A percentile compares a stretch with the other conserved stretches of the same genome.
Evolutionary conservation across 2,797 vertebrate species (phyloP).

Genomic region (Emys orbicularis): DNA sequence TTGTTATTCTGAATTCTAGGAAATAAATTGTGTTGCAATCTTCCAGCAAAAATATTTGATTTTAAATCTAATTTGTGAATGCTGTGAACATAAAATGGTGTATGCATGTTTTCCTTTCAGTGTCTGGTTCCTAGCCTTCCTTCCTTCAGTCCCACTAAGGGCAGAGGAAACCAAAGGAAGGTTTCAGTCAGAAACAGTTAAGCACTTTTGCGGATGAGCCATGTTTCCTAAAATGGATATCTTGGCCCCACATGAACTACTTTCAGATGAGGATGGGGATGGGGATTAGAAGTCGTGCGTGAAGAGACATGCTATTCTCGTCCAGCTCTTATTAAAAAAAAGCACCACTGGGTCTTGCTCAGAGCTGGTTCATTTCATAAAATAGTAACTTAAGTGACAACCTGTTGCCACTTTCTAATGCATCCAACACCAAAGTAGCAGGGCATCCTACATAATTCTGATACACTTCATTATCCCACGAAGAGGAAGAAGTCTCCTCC

Average conservation of each 20-base stretch:
- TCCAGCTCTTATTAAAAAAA: background rate
- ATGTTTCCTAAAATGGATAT: background rate
- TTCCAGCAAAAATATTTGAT: background rate
- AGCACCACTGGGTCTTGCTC: background rate
- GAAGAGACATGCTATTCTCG: background rate
- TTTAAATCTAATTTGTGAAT: background rate
- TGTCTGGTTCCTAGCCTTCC: background rate
- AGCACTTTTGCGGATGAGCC: constrained; percentile 12
- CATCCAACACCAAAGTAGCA: background rate
- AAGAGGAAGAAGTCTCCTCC: background rate
- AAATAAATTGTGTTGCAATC: background rate
- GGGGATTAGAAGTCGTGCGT: background rate
- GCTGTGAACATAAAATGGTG: background rate
- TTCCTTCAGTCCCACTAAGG: constrained; percentile 31
- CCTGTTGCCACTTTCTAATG: background rate
- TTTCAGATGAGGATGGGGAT: fast-evolving
- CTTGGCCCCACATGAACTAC: constrained; percentile 31
- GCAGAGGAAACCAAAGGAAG: background rate
- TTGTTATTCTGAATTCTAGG: background rate
- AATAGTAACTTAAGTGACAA: background rate
- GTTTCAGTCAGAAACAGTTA: background rate
- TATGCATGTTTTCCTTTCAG: background rate
- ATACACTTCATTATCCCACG: background rate
- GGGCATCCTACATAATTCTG: background rate
- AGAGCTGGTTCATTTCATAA: constrained; percentile 2